These are phyloP conservation scores for Lutjanus argentimaculatus DNA, from an alignment of 2,797 vertebrate species.

Conservation along the genomic window DNA sequence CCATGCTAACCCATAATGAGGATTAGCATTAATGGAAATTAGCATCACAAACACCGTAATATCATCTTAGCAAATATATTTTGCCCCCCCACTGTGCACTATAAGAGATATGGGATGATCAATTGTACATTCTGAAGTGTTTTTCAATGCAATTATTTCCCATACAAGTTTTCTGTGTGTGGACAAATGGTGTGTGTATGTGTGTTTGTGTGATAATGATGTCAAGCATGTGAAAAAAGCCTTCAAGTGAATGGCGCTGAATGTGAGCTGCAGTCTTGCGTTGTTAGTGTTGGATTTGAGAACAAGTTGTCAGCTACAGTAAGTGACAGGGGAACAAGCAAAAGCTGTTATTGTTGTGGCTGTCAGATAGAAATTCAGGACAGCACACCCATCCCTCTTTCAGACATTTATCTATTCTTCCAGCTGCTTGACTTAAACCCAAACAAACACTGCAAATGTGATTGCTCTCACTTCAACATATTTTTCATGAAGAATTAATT, in stretches of 20 bases:
- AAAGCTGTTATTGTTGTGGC: constrained; percentile 70
- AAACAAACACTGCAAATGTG: constrained; percentile 52
- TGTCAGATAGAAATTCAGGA: constrained; percentile 66
- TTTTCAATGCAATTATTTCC: not conserved
- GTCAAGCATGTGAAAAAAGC: constrained; percentile 32
- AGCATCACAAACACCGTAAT: no score
- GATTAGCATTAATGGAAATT: no score
- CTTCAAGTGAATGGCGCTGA: constrained; percentile 48
- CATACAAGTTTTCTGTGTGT: constrained; percentile 6
- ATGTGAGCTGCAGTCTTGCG: constrained; percentile 48
- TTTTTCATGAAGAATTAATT: constrained; percentile 49
- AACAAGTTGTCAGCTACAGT: constrained; percentile 72
- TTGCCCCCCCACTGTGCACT: no score
- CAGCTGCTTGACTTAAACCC: constrained; percentile 65
- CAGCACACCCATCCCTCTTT: constrained; percentile 49
- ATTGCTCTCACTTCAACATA: constrained; percentile 30
- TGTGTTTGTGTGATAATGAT: constrained; percentile 20
- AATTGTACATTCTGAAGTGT: not conserved
- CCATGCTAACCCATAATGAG: no score
- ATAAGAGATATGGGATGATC: not conserved
- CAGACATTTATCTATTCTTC: constrained; percentile 66
- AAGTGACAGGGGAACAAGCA: constrained; percentile 74
- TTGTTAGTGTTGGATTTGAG: constrained; percentile 61
- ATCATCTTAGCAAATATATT: no score
- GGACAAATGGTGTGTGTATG: not conserved